Evolutionary conservation across 2,113 vertebrate species (phyloP).

Genomic region (Callopanchax toddi): DNA sequence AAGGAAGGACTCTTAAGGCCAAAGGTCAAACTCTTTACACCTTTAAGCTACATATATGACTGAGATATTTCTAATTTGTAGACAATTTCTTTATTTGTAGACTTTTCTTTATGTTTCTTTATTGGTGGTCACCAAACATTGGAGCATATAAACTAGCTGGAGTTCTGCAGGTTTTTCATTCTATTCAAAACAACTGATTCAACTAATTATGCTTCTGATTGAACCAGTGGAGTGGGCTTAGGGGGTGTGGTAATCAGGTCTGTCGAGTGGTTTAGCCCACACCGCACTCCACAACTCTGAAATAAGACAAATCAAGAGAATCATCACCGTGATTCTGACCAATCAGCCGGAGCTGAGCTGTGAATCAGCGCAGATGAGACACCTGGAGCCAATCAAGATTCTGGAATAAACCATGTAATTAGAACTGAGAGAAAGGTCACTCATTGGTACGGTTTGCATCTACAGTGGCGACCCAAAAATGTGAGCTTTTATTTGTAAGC

Average conservation of each 20-base stretch:
- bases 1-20: background rate
- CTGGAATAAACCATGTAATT: slow-evolving; percentile 41
- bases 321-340: slow-evolving; percentile 66
- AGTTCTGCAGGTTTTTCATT: slow-evolving; percentile 32
- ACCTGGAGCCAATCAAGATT: slow-evolving; percentile 65
- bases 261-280: slow-evolving; percentile 51
- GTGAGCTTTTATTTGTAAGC: slow-evolving; percentile 2
- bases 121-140: too few species aligned
- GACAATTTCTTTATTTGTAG: background rate
- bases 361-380: slow-evolving; percentile 52
- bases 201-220: slow-evolving; percentile 69
- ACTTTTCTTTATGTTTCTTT: too few species aligned
- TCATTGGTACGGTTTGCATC: slow-evolving; percentile 22
- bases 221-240: slow-evolving; percentile 60
- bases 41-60: background rate
- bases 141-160: background rate
- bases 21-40: slow-evolving; percentile 11
- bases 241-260: slow-evolving; percentile 61
- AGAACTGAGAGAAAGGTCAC: slow-evolving; percentile 34
- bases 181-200: slow-evolving; percentile 66
- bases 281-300: slow-evolving; percentile 34
- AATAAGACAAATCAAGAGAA: slow-evolving; percentile 66
- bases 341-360: slow-evolving; percentile 51
- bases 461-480: slow-evolving; percentile 21
- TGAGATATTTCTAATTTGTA: background rate